These are phyloP conservation scores for Babyrousa celebensis DNA, from an alignment of 2,797 vertebrate species.

Conservation along the genomic window DNA sequence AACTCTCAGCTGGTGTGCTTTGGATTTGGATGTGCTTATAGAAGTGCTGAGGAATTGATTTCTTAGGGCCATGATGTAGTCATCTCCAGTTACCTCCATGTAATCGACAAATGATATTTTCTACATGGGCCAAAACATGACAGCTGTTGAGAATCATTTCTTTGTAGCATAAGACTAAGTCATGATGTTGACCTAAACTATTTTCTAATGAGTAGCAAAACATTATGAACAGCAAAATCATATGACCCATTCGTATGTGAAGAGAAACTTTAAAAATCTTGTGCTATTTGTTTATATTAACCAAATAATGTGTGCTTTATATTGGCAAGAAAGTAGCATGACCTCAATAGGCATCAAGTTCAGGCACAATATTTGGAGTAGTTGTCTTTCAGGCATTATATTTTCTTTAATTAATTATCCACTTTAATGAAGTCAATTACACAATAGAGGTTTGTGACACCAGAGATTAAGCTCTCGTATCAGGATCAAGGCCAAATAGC, in stretches of 20 bases:
- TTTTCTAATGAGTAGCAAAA: slow-evolving; percentile 73
- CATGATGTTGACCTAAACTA: slow-evolving; percentile 74
- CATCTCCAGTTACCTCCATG: neutral
- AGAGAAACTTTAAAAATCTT: neutral
- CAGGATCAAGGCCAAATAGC: neutral
- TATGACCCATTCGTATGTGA: neutral
- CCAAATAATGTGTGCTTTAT: neutral
- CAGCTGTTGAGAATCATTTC: neutral
- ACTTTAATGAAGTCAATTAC: neutral
- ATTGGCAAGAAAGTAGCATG: neutral
- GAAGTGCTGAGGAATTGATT: neutral
- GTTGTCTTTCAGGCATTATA: neutral
- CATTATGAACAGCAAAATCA: slow-evolving; percentile 49
- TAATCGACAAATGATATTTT: neutral
- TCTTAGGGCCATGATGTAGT: fast-evolving
- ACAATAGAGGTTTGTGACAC: neutral
- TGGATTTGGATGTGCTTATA: neutral
- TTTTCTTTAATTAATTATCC: slow-evolving; percentile 31
- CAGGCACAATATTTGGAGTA: neutral
- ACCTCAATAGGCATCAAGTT: neutral
- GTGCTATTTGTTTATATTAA: neutral
- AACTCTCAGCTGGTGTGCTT: neutral
- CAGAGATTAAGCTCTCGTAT: neutral
- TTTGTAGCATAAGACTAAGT: slow-evolving; percentile 26
- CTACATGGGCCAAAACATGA: neutral